Base-by-base conservation (phyloP, 2,888 invertebrate genomes). In the Anthophora plumipes region DNA sequence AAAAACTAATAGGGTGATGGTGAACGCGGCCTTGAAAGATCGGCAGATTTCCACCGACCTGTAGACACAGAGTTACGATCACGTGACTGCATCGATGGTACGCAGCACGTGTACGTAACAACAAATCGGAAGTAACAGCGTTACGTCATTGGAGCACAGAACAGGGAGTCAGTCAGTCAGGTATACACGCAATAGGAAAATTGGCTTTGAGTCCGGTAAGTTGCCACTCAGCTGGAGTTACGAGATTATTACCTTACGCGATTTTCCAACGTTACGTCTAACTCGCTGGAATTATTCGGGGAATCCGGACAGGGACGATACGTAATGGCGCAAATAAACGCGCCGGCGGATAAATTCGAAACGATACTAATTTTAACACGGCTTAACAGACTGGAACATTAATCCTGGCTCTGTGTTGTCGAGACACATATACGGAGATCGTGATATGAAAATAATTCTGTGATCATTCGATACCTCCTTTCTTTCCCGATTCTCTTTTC, bases 141-240 rank as follows among this genome's bases (percentile, higher is more conserved):
- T 80, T 81, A 52, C 63, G 48, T 80, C 73, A 80, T 20, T 22
- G 31, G 31, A 20, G 20, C 22, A 39, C 50, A 22, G 14, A 3
- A 37, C 31, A 69, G 20, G 39, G 43, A 54, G n/a, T 46, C 46
- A 59, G 59, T n/a, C n/a, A n/a, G n/a, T n/a, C n/a, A n/a, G n/a
- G n/a, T n/a, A n/a, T n/a, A 60, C 69, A 67, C 68, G 77, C 66
- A 70, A 74, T 82, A 48, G 67, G 31, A 55, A 82, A 82, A 82
- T 77, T 63, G 73, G 70, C 77, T 82, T 82, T 61, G 17, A 43
- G 11, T 1, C 12, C 43, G 55, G 11, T 73, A 82, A 69, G 66
- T 64, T 60, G 55, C 8, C 46, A 25, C 54, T 60, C 50, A 59
- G 48, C 55, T 54, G 64, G 54, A 55, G 63, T 76, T 82, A 67